Evolutionary conservation across 2,113 vertebrate genomes (phyloP).

Genomic region (Crocuta crocuta): DNA sequence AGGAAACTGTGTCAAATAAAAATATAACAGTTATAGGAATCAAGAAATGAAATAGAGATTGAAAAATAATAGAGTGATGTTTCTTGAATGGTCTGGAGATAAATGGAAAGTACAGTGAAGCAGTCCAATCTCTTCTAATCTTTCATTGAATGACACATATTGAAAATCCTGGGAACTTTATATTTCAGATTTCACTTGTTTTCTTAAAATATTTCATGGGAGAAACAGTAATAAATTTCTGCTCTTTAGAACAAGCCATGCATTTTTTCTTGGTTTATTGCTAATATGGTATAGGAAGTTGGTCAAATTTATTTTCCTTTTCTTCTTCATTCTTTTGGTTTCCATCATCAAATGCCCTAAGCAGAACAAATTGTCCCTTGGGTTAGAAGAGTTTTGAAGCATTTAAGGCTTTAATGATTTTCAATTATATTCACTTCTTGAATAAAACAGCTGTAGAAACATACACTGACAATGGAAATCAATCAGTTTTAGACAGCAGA

Average conservation of each 20-base stretch:
- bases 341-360: background rate
- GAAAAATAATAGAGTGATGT: background rate
- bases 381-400: background rate
- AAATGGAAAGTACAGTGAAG: background rate
- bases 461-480: background rate
- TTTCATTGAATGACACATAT: background rate
- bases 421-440: background rate
- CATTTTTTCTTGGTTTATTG: background rate
- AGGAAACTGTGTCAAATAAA: background rate
- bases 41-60: background rate
- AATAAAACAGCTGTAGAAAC: background rate
- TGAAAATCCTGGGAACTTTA: background rate
- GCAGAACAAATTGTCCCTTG: background rate
- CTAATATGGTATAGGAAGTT: background rate
- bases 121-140: background rate
- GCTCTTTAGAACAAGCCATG: background rate
- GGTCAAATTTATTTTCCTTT: background rate
- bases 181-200: background rate
- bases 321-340: background rate
- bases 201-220: background rate
- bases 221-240: background rate
- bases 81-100: background rate
- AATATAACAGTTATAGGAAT: background rate
- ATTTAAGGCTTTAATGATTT: background rate
- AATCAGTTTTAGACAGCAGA: background rate